Evolutionary conservation across 92 coral and sea anemone genomes (phyloP).

Genomic region (Parazoanthus darwini): DNA sequence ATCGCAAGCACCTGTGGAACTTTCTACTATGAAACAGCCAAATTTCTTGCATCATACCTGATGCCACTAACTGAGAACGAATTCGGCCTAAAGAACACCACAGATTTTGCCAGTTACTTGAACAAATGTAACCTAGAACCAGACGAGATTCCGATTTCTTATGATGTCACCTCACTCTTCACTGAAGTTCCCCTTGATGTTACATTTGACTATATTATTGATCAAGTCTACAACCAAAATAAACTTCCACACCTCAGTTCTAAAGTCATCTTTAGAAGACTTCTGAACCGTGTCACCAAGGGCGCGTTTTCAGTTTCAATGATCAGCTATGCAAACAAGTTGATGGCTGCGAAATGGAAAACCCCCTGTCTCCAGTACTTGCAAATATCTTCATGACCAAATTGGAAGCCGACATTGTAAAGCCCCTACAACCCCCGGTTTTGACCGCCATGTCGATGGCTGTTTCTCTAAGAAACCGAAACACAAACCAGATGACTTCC

Average conservation of each 20-base stretch:
- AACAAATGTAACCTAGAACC: too few species aligned
- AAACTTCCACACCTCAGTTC: background rate
- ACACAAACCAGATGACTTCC: too few species aligned
- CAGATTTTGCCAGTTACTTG: background rate
- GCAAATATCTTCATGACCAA: background rate
- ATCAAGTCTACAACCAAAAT: background rate
- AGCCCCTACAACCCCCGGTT: background rate
- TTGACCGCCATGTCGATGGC: too few species aligned
- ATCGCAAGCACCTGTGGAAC: constrained; percentile 11
- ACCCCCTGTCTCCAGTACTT: background rate
- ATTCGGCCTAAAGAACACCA: background rate
- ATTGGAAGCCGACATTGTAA: background rate
- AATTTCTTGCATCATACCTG: constrained; percentile 1
- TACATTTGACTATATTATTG: background rate
- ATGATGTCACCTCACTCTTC: background rate
- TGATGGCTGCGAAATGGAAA: background rate
- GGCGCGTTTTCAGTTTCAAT: background rate
- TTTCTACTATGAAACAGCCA: background rate
- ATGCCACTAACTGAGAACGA: constrained; percentile 8
- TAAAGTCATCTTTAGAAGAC: background rate
- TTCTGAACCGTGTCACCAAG: background rate
- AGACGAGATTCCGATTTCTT: background rate
- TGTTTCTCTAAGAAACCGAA: too few species aligned
- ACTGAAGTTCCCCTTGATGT: background rate
- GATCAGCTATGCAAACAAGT: background rate